Base-by-base conservation (phyloP, 2,797 vertebrate genomes). In the Rhincodon typus region DNA sequence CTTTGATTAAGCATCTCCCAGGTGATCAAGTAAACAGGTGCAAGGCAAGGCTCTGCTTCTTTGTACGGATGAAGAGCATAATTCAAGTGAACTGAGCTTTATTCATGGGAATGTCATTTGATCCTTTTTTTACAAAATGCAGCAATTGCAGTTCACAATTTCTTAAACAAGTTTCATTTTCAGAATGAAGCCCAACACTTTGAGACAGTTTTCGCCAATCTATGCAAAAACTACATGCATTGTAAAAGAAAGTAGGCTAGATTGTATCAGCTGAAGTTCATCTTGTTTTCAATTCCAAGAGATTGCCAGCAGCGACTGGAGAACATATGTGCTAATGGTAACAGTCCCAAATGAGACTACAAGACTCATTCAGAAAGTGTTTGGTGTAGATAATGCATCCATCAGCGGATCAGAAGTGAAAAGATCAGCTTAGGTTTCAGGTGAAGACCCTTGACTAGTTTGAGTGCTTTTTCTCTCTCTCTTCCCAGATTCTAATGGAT, bases 1-100 rank as follows among this genome's bases (percentile, higher is more conserved):
- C 34, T 93, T 67, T 67, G 34, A 93, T 38, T n/a, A 7, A 67
- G 34, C 7, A 15, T 67, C 90, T 93, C 57, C 30, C 57, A 93
- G 57, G 90, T 93, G 90, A 93, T 5, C 57, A 67, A 23, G 57
- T 93, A 66, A 93, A 93, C 62, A 93, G 34, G 62, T 93, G 90
- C 90, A 93, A 15, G 67, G 57, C 17, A 57, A 27, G 38, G 62
- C 10, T 93, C n/a, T 42, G 90, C 34, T 34, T 67, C 46, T 93
- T 93, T 67, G 90, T 67, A 21, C 10, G 62, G n/a, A 34, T 93
- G 90, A 66, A 67, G 62, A 38, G 38, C 1, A 42, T 67, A 93
- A 93, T 38, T 67, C 62, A 67, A 67, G n/a, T 67, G 46, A 93
- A 19, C 62, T 93, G 62, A 21, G 8, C 57, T 93, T 93, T 34